These are phyloP conservation scores for Protaetia brevitarsis DNA, from an alignment of 1,140 invertebrate species.

Conservation along the genomic window DNA sequence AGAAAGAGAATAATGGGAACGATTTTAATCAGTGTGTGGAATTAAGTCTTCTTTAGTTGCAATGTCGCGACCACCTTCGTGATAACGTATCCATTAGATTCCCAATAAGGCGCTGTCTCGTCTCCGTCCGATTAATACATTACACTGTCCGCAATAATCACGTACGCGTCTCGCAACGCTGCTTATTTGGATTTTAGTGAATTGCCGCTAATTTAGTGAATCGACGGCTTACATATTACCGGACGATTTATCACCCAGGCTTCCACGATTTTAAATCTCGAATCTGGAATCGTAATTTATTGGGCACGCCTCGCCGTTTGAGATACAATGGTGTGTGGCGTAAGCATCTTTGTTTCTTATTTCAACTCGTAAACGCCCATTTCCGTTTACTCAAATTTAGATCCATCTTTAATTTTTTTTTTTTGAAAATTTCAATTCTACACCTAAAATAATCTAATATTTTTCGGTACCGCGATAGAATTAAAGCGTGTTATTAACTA, in stretches of 20 bases:
- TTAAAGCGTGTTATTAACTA: conserved; percentile 18
- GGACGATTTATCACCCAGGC: background rate
- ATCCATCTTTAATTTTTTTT: too few relatives aligned
- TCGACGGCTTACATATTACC: background rate
- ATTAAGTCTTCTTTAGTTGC: conserved; percentile 21
- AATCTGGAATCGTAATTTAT: background rate
- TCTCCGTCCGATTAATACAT: conserved; percentile 25
- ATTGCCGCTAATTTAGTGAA: conserved; percentile 22
- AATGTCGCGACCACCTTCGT: conserved; percentile 19
- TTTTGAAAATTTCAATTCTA: background rate
- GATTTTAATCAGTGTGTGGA: conserved; percentile 23
- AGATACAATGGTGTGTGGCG: too few relatives aligned
- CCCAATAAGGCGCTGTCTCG: conserved; percentile 23
- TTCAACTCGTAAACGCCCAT: too few relatives aligned
- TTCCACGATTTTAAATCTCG: background rate
- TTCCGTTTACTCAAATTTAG: too few relatives aligned
- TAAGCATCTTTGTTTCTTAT: too few relatives aligned
- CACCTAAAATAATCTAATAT: background rate
- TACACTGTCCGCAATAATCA: conserved; percentile 21
- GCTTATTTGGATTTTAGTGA: conserved; percentile 21
- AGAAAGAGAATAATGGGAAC: conserved; percentile 14
- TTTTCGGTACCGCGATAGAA: background rate
- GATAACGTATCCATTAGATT: conserved; percentile 24
- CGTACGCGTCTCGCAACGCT: conserved; percentile 13
- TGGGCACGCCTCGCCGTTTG: too few relatives aligned